Conservation (phyloP, 2,113 vertebrate species). For the Actenoides lindsayi region DNA sequence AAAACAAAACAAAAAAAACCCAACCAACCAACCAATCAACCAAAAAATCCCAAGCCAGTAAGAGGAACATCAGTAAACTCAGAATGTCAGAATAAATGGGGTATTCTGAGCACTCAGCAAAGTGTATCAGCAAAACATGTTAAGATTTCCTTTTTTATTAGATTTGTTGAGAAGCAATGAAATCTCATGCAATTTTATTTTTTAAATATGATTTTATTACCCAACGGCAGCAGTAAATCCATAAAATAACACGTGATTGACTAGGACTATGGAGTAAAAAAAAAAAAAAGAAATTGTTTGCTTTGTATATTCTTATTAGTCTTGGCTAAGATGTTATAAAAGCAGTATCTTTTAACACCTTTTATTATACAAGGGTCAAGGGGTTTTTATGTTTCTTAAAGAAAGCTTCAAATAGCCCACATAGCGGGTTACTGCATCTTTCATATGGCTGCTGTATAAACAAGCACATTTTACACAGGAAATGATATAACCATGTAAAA, state of each 20-base stretch:
- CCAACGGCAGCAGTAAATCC: slow-evolving; percentile 42
- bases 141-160: slow-evolving; percentile 18
- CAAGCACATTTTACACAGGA: slow-evolving; percentile 83
- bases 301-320: slow-evolving; percentile 68
- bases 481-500: slow-evolving; percentile 84
- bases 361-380: slow-evolving; percentile 75
- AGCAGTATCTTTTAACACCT: slow-evolving; percentile 76
- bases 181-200: slow-evolving; percentile 31
- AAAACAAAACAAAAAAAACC: neutral
- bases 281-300: slow-evolving; percentile 3
- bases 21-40: no score
- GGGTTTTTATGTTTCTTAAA: slow-evolving; percentile 73
- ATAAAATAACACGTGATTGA: slow-evolving; percentile 17
- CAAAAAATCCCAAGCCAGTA: neutral
- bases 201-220: slow-evolving; percentile 44
- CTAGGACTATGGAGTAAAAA: slow-evolving; percentile 34
- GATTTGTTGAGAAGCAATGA: slow-evolving; percentile 16
- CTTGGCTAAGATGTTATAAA: slow-evolving; percentile 70
- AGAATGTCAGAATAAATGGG: neutral
- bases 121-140: neutral
- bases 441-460: slow-evolving; percentile 76
- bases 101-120: neutral
- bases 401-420: slow-evolving; percentile 75
- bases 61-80: neutral
- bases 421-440: slow-evolving; percentile 71